Evolutionary conservation across 2,797 vertebrate genomes (phyloP).

Genomic region (Mus caroli): DNA sequence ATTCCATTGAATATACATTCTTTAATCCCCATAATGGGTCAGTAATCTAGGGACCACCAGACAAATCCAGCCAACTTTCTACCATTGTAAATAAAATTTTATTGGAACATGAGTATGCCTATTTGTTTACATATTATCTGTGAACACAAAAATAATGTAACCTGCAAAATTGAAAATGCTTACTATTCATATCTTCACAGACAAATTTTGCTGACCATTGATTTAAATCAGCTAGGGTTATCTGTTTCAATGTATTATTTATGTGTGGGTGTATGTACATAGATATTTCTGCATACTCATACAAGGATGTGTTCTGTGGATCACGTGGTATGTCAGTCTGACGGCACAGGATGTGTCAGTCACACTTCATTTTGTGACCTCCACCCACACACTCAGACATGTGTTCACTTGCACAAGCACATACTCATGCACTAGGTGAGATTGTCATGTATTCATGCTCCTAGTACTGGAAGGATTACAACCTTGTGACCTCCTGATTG

Average conservation of each 20-base stretch:
- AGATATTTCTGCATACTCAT: background rate
- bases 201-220: background rate
- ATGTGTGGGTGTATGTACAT: background rate
- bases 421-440: fast-evolving
- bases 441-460: background rate
- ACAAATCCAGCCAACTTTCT: background rate
- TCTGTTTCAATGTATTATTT: background rate
- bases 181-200: background rate
- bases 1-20: conserved; percentile 8
- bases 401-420: background rate
- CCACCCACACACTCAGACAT: background rate
- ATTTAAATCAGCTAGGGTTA: background rate
- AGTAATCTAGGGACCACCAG: background rate
- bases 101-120: background rate
- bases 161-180: background rate
- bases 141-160: background rate
- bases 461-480: background rate
- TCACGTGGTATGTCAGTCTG: background rate
- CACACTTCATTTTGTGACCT: background rate
- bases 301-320: background rate
- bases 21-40: background rate
- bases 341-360: background rate
- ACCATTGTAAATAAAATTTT: conserved; percentile 27
- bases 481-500: background rate
- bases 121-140: background rate